Base-by-base conservation (phyloP, 2,888 invertebrate species). In the Xylocampa areola region DNA sequence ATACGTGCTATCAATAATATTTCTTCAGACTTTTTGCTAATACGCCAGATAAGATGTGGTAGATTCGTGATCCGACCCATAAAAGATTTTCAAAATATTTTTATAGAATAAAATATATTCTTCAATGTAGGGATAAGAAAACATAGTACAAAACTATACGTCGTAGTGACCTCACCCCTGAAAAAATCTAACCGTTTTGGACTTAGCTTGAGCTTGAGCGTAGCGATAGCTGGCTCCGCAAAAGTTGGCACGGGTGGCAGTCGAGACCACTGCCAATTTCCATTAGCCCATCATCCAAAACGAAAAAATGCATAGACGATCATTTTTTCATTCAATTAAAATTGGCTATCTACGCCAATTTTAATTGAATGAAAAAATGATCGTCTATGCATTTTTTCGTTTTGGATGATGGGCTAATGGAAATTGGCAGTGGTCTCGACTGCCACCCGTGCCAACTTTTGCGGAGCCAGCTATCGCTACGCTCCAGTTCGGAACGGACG, bases 271-370 rank as follows among this genome's bases (percentile, higher is more conserved):
- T 94, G 93, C 94, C 94, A 94, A 93, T 94, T 93, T 93, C 93
- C 94, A 93, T 93, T 93, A 93, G 87, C 92, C 89, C 91, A 92
- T 94, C 93, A 92, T 89, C 89, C 92, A 92, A 93, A 92, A 91
- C 91, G 92, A 92, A 94, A 92, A 94, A 92, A 90, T 88, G 92
- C 91, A 92, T 89, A 90, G 91, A 90, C 91, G 90, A 92, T 90
- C 90, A 91, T 90, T 93, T 94, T 94, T 94, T 92, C 87, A 92
- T 93, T 94, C 93, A 93, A 94, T 93, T 94, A 92, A 93, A 90
- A 93, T 92, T 93, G 93, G 92, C 92, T 74, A 77, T n/a, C n/a
- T n/a, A 77, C 73, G 92, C 92, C 93, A 93, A 92, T 93, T 90
- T 93, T 92, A 94, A 93, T 94, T 93, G 93, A 94, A 93, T 92